phyloP scores from a whole-genome alignment of 2,113 vertebrate genomes.

The Alethe diademata region DNA sequence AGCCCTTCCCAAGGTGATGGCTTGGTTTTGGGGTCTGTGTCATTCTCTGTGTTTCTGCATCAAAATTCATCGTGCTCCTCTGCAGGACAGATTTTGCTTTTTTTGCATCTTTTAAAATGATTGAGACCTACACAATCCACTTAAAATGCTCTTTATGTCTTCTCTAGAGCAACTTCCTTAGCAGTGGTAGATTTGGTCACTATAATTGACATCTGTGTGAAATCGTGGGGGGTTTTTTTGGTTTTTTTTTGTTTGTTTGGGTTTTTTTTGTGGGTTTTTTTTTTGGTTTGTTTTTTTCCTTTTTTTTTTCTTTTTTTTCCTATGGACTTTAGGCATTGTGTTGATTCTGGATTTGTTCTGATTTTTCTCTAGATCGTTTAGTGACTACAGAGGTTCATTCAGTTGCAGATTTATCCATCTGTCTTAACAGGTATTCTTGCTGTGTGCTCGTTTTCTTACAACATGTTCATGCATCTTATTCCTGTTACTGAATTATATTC shows the following conservation, averaged over 20 bases:
- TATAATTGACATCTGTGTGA: background rate
- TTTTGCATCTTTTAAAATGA: too few relatives aligned
- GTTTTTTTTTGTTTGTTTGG: too few relatives aligned
- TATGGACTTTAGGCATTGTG: background rate
- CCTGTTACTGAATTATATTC: background rate
- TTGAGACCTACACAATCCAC: background rate
- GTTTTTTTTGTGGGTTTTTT: too few relatives aligned
- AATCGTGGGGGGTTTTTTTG: background rate
- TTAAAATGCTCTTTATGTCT: background rate
- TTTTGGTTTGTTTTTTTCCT: too few relatives aligned
- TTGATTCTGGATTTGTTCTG: background rate
- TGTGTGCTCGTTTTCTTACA: background rate
- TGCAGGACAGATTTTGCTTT: background rate
- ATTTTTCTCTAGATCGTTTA: background rate
- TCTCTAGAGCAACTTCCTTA: background rate
- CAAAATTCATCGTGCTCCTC: fast-evolving
- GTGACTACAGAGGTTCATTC: background rate
- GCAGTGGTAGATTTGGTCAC: background rate
- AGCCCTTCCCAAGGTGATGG: too few relatives aligned
- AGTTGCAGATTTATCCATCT: background rate
- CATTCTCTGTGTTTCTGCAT: background rate
- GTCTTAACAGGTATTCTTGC: background rate
- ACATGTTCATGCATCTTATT: fast-evolving
- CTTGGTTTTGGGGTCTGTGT: background rate
- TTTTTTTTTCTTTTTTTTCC: too few relatives aligned